Evolutionary conservation across 2,797 vertebrate genomes (phyloP).

Genomic region (Pseudotriccus pelzelni): DNA sequence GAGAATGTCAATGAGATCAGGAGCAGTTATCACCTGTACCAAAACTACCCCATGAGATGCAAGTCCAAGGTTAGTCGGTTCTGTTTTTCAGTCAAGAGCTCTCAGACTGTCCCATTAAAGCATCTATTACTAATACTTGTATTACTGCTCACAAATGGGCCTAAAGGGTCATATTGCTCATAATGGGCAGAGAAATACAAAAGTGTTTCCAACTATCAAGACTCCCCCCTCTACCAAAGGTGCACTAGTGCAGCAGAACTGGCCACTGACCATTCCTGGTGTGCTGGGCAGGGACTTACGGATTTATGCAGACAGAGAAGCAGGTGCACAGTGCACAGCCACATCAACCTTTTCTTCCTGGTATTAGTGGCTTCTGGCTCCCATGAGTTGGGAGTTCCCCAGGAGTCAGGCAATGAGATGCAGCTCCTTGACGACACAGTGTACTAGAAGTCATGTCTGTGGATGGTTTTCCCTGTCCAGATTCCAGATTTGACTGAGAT

Average conservation of each 20-base stretch:
- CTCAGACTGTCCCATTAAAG: neutral
- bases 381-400: neutral
- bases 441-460: neutral
- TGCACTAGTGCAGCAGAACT: neutral
- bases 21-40: neutral
- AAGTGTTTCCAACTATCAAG: neutral
- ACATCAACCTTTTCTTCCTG: neutral
- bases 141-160: neutral
- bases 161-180: neutral
- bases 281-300: neutral
- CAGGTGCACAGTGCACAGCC: neutral
- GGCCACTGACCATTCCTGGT: neutral
- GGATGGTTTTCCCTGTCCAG: neutral
- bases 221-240: neutral
- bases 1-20: neutral
- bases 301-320: neutral
- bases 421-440: neutral
- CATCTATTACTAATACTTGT: neutral
- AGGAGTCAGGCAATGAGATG: neutral
- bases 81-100: neutral
- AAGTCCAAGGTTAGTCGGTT: neutral
- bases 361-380: neutral
- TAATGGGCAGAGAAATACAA: neutral
- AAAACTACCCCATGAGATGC: neutral
- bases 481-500: neutral